Base-by-base conservation (phyloP, 1,140 invertebrate species). In the Teleogryllus occipitalis region DNA sequence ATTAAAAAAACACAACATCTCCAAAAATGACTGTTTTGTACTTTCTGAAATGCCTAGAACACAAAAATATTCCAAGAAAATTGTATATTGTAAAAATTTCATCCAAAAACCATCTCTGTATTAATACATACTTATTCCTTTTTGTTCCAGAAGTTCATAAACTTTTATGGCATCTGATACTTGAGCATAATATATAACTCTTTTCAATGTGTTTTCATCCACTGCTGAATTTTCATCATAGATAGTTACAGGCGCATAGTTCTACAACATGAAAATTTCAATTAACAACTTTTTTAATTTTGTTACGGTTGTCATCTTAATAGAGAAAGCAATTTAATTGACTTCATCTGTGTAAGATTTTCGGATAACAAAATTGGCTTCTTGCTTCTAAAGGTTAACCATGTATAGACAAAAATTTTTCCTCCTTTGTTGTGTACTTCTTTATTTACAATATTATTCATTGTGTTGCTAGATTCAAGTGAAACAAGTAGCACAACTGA, bases 1-100 rank as follows among this genome's bases (percentile, higher is more conserved):
- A 86, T 97, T 97, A 82, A 91, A 93, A 85, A 91, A 97, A 84
- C 94, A 96, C 7, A 96, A 84, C 18, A 97, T 84, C 86, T 97
- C 94, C 14, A 97, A 86, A n/a, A 97, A 86, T 18, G 89, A 85
- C 82, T 95, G 90, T 84, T 92, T 91, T 0, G 90, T 85, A 76
- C 91, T 88, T n/a, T 87, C 82, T 82, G 86, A 88, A 7, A 96
- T 84, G 79, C 86, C 86, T 82, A 81, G 81, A 81, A 75, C 15
- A 46, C 47, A 75, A 49, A 77, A 18, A 49, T 1, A 14, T 65
- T 14, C 54, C 54, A 65, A 18, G 54, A 65, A 65, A 65, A 65
- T 7, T 65, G 1, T 3, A 65, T 10, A 65, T 65, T 65, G 0
- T 7, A 65, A 65, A 3, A 65, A 65, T 14, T 14, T 39, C 7